phyloP scores from a whole-genome alignment of 2,797 vertebrate genomes.

The Psittacula derbiana region DNA sequence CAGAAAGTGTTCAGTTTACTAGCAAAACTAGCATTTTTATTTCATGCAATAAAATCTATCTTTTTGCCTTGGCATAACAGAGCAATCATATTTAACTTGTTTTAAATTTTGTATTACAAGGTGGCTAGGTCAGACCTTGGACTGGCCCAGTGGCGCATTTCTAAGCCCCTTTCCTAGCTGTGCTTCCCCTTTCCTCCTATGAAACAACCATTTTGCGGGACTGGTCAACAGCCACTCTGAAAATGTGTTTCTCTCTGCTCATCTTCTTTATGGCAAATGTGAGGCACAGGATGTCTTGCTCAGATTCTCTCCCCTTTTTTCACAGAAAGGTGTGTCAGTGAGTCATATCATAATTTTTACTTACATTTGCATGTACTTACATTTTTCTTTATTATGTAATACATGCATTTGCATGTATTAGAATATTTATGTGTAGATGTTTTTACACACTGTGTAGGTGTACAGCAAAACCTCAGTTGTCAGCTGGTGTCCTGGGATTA shows the following conservation, averaged over 20 bases:
- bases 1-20: neutral
- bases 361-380: neutral
- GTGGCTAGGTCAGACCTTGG: neutral
- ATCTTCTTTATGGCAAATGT: neutral
- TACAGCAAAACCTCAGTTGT: neutral
- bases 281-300: fast-evolving
- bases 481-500: neutral
- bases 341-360: neutral
- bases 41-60: neutral
- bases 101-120: neutral
- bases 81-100: neutral
- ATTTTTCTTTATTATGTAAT: neutral
- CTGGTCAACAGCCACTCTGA: neutral
- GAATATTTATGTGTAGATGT: neutral
- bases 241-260: neutral
- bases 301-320: neutral
- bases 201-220: neutral
- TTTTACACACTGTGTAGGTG: neutral
- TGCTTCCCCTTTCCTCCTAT: neutral
- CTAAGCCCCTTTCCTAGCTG: neutral
- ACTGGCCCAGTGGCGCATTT: neutral
- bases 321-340: neutral
- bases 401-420: neutral
- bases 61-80: neutral
- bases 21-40: neutral